phyloP scores from a whole-genome alignment of 2,113 vertebrate species.

The Odocoileus hemionus region DNA sequence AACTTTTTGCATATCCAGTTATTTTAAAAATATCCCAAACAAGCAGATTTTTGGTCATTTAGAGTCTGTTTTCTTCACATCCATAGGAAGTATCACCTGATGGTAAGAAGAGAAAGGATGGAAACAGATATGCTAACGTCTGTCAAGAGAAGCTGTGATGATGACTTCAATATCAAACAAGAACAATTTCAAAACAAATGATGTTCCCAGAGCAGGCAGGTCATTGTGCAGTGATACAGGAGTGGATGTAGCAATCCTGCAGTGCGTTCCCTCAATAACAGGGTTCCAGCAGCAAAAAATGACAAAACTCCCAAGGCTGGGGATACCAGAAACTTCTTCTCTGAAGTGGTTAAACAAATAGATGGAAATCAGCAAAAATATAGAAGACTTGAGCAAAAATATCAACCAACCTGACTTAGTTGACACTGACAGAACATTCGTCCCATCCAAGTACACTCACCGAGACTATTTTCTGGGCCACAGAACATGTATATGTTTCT shows the following conservation, averaged over 20 bases:
- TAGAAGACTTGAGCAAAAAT: neutral
- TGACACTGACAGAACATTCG: neutral
- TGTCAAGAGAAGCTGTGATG: neutral
- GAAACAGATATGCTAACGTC: neutral
- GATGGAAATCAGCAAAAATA: neutral
- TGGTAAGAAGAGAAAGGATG: neutral
- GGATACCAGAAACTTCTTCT: neutral
- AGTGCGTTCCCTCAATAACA: neutral
- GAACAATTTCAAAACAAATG: neutral
- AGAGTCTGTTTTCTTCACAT: neutral
- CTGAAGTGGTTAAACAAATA: neutral
- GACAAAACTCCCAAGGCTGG: neutral
- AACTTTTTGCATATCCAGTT: neutral
- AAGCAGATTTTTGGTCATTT: neutral
- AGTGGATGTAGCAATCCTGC: neutral
- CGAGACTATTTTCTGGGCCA: neutral
- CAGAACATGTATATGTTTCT: neutral
- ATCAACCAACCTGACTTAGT: neutral
- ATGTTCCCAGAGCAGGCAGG: neutral
- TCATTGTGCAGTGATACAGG: neutral
- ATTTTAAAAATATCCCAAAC: neutral
- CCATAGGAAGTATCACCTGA: neutral
- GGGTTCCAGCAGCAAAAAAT: neutral
- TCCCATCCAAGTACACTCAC: neutral
- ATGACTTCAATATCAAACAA: neutral